A percentile compares a stretch with the other conserved stretches of the same genome.
These are phyloP conservation scores for Suncus etruscus DNA, from an alignment of 2,113 vertebrate species.

Conservation along the genomic window DNA sequence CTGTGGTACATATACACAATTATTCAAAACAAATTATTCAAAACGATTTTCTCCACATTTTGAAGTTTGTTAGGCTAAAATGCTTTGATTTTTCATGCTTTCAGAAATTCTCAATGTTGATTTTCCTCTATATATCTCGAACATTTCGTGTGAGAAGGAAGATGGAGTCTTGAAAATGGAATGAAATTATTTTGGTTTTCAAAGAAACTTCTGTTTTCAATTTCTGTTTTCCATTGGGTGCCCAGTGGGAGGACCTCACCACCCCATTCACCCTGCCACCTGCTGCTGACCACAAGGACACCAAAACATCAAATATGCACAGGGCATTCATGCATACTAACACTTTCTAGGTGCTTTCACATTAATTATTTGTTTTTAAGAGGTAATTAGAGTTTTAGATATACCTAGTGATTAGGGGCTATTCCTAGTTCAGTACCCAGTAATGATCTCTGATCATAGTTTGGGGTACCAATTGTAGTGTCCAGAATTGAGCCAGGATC, in stretches of 20 bases:
- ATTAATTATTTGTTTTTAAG: no score
- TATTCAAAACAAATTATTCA: not conserved
- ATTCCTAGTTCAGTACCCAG: no score
- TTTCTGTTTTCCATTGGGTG: not conserved
- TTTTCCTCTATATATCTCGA: not conserved
- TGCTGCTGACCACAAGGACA: no score
- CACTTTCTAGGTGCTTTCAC: no score
- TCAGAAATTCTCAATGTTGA: constrained; percentile 17
- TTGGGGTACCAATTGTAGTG: no score
- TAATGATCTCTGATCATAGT: no score
- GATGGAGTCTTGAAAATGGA: not conserved
- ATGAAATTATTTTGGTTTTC: not conserved
- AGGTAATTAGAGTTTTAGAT: not conserved
- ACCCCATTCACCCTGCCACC: not conserved
- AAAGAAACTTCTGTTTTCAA: not conserved
- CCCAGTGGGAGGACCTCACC: not conserved
- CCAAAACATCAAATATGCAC: no score
- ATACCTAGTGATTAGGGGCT: no score
- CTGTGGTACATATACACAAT: not conserved
- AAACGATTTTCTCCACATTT: not conserved
- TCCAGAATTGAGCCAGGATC: no score
- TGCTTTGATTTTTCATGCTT: not conserved
- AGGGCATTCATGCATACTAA: no score
- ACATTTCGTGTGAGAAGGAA: not conserved
- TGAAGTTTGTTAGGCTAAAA: constrained; percentile 29